Evolutionary conservation across 2,888 invertebrate species (phyloP).

Genomic region (Chymomyza fuscimana): DNA sequence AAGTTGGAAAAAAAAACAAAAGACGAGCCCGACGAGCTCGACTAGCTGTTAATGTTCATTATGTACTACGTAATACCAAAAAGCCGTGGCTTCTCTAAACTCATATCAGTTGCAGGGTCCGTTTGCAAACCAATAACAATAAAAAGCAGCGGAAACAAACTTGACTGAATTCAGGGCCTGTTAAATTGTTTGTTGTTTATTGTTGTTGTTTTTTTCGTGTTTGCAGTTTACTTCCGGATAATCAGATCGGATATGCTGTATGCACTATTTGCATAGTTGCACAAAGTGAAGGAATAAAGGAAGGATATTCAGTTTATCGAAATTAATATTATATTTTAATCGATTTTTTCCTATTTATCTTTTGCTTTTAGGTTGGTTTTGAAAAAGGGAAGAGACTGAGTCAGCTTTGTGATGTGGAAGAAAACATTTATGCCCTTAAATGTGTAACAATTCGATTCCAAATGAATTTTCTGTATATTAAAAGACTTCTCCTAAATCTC

Average conservation of each 20-base stretch:
- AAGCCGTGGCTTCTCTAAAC: neutral
- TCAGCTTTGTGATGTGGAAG: too few relatives aligned
- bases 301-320: too few relatives aligned
- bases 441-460: too few relatives aligned
- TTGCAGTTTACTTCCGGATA: constrained; percentile 61
- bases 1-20: neutral
- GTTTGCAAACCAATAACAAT: neutral
- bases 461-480: too few relatives aligned
- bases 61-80: neutral
- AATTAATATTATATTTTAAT: too few relatives aligned
- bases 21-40: neutral
- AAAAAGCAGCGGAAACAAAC: neutral
- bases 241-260: constrained; percentile 43
- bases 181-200: constrained; percentile 13
- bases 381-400: too few relatives aligned
- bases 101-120: neutral
- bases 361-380: too few relatives aligned
- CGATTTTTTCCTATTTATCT: too few relatives aligned
- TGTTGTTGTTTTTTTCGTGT: constrained; percentile 30
- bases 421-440: too few relatives aligned
- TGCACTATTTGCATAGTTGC: neutral
- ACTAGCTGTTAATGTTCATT: neutral
- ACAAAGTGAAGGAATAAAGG: too few relatives aligned
- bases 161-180: neutral
- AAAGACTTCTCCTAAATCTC: too few relatives aligned